phyloP scores from a whole-genome alignment of 2,797 vertebrate species.

The Pithecia hirsuta region DNA sequence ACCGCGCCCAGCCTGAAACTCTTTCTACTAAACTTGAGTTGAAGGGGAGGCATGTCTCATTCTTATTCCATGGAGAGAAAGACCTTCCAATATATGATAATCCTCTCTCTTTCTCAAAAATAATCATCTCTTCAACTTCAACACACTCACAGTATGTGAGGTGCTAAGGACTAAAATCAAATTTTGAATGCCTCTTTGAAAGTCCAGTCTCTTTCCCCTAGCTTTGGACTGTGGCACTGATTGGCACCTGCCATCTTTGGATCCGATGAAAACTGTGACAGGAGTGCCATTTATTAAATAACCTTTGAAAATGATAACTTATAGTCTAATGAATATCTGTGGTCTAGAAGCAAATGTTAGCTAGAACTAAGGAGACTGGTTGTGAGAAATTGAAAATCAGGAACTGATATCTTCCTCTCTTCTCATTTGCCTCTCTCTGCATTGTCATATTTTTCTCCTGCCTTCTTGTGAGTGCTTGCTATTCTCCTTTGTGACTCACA shows the following conservation, averaged over 20 bases:
- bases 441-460: not conserved
- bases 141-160: not conserved
- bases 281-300: not conserved
- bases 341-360: not conserved
- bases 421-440: not conserved
- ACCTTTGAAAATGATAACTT: not conserved
- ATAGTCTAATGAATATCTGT: not conserved
- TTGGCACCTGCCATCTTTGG: not conserved
- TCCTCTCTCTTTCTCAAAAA: not conserved
- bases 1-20: not conserved
- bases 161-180: not conserved
- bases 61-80: no score
- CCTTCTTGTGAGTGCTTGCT: not conserved
- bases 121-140: not conserved
- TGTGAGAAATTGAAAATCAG: not conserved
- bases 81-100: not conserved
- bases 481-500: not conserved
- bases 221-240: not conserved
- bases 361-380: not conserved
- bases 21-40: not conserved
- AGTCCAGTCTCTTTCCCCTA: not conserved
- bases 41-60: not conserved
- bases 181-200: not conserved
- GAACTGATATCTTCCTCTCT: not conserved
- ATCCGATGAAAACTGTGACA: not conserved